Base-by-base conservation (phyloP, 2,888 invertebrate genomes). In the Macrophya alboannulata region DNA sequence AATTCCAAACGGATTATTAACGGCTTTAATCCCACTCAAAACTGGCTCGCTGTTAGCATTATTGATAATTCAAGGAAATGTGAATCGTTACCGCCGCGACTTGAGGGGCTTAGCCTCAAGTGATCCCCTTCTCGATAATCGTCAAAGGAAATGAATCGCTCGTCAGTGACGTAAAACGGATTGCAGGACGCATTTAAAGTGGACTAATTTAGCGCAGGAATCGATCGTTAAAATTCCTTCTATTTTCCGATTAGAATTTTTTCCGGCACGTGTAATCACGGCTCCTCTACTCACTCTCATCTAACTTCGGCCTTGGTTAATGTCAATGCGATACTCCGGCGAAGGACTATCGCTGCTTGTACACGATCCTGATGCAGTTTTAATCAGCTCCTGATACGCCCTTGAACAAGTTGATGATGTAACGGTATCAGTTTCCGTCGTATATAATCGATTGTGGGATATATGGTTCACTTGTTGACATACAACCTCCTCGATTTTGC, bases 381-480 rank as follows among this genome's bases (percentile, higher is more conserved):
- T 31, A 31, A 68, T 37, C 37, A 25, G 37, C 68, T 37, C 37
- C 1, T 68, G 31, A 68, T 37, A 68, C 10, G 15, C 25, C 37
- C 17, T 37, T 25, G 68, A 17, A 2, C 17, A 12, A 17, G 37
- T 12, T 25, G 25, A 17, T 68, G 6, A 37, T 37, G 68, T 68
- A 68, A 31, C 68, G 6, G 31, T 68, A 68, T 68, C 17, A 68
- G 68, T 68, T 68, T 37, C 37, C 37, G 17, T 17, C 15, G 12
- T 68, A 17, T 1, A 68, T 68, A 31, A 68, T 68, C 37, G 68
- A 68, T 31, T 37, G 15, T 0, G 31, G 15, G 12, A 37, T 15
- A 68, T 6, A 68, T 68, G 31, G 68, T 37, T 74, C 43, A 74
- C 45, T 45, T 74, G 48, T 74, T 74, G 21, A 74, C 74, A 48